Evolutionary conservation across 2,113 vertebrate species (phyloP).

Genomic region (Mola mola): DNA sequence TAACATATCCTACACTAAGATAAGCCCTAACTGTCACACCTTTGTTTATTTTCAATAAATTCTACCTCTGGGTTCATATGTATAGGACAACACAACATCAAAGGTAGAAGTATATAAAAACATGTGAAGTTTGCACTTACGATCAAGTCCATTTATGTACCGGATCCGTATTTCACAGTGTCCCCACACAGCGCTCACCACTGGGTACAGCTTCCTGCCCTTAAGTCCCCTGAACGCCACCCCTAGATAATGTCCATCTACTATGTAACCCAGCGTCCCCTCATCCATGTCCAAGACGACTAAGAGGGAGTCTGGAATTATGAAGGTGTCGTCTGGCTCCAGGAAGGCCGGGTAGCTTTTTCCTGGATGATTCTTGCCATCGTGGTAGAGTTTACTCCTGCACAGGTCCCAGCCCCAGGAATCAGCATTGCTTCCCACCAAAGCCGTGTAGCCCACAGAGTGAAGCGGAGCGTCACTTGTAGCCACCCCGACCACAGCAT

Average conservation of each 20-base stretch:
- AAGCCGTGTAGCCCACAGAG: constrained; percentile 94
- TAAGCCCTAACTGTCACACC: constrained; percentile 21
- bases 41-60: constrained; percentile 43
- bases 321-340: constrained; percentile 94
- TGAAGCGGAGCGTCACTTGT: constrained; percentile 91
- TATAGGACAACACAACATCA: background rate
- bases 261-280: constrained; percentile 95
- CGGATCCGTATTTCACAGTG: constrained; percentile 99
- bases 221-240: constrained; percentile 96
- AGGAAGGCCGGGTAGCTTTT: constrained; percentile 94
- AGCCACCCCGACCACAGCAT: constrained; percentile 94
- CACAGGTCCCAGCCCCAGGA: constrained; percentile 99
- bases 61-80: background rate
- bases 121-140: constrained; percentile 86
- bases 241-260: constrained; percentile 97
- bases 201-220: constrained; percentile 95
- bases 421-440: constrained; percentile 93
- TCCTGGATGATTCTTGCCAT: constrained; percentile 94
- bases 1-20: background rate
- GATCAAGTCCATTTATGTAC: constrained; percentile 99
- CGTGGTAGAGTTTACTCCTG: constrained; percentile 96
- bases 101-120: background rate
- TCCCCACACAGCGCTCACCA: constrained; percentile 98
- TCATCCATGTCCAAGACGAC: constrained; percentile 99
- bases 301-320: constrained; percentile 96